A percentile compares a stretch with the other conserved stretches of the same genome.
phyloP scores from a whole-genome alignment of 2,888 invertebrate species.

The Leptarthrus brevirostris region DNA sequence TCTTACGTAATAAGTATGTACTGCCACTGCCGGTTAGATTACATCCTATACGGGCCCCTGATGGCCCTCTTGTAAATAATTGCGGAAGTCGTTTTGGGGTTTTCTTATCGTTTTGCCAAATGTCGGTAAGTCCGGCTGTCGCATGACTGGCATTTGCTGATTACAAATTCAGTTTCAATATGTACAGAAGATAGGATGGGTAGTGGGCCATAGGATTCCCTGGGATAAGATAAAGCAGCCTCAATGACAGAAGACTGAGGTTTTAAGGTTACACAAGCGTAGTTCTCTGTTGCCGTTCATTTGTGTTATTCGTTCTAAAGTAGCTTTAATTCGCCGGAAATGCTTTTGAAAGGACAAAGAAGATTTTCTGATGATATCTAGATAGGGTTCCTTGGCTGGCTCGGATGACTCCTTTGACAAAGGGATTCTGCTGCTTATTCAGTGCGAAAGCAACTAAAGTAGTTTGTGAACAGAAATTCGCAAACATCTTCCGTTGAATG shows the following conservation, averaged over 20 bases:
- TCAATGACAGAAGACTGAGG: slow-evolving; percentile 12
- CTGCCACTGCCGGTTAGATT: slow-evolving; percentile 18
- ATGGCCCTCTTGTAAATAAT: slow-evolving; percentile 40
- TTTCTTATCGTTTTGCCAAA: slow-evolving; percentile 47
- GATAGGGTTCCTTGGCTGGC: slow-evolving; percentile 29
- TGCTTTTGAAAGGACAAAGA: slow-evolving; percentile 31
- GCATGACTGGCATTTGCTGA: slow-evolving; percentile 49
- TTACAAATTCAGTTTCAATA: slow-evolving; percentile 31
- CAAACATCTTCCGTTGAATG: not conserved
- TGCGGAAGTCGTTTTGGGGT: slow-evolving; percentile 44
- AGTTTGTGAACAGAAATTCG: not conserved
- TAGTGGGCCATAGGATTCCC: not conserved
- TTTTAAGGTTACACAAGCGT: not conserved
- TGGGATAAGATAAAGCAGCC: slow-evolving; percentile 1
- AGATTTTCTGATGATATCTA: slow-evolving; percentile 37
- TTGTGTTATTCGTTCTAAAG: slow-evolving; percentile 32
- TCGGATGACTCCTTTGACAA: slow-evolving; percentile 24
- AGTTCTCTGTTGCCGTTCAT: not conserved
- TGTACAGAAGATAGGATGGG: not conserved
- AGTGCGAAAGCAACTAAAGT: not conserved
- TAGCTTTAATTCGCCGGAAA: slow-evolving; percentile 37
- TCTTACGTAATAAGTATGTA: slow-evolving; percentile 28
- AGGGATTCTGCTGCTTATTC: not conserved
- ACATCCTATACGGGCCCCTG: slow-evolving; percentile 6
- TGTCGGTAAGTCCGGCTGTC: slow-evolving; percentile 48